phyloP scores from a whole-genome alignment of 2,113 vertebrate genomes.

The Euleptes europaea region DNA sequence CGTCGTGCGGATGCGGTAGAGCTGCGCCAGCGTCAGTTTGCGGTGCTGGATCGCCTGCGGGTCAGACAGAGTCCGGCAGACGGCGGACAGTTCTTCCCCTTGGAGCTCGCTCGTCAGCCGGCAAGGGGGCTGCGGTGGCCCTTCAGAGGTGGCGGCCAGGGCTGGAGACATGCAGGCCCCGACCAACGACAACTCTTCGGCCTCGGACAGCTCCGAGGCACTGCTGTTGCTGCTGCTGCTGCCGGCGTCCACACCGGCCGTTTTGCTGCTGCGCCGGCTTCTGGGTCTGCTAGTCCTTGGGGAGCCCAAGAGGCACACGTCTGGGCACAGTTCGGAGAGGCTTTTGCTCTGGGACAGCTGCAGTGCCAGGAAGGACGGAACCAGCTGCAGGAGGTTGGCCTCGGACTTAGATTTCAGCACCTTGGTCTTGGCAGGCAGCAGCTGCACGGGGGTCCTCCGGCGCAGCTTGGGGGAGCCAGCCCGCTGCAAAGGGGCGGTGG shows the following conservation, averaged over 20 bases:
- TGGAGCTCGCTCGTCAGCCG: background rate
- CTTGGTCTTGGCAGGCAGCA: conserved; percentile 67
- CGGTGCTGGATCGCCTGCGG: conserved; percentile 79
- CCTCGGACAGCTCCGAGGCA: conserved; percentile 54
- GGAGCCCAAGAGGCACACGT: background rate
- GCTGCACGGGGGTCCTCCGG: conserved; percentile 80
- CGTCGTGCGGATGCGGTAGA: conserved; percentile 90
- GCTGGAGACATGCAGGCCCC: background rate
- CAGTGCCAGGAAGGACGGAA: conserved; percentile 34
- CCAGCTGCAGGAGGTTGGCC: conserved; percentile 85
- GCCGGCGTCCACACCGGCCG: background rate
- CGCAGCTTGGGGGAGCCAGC: conserved; percentile 76
- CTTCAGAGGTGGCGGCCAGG: conserved; percentile 18
- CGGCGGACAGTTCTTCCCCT: background rate
- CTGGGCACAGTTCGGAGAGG: conserved; percentile 77
- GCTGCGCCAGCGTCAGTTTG: conserved; percentile 90
- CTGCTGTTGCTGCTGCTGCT: conserved; percentile 54
- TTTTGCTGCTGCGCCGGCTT: background rate
- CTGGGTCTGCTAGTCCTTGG: conserved; percentile 49
- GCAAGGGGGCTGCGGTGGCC: accelerated
- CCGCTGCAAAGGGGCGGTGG: conserved; percentile 59
- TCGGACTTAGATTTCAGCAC: conserved; percentile 86
- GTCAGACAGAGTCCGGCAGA: conserved; percentile 66
- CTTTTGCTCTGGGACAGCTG: conserved; percentile 80
- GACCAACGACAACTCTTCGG: conserved; percentile 13